Base-by-base conservation (phyloP, 2,113 vertebrate species). In the Phoxinus phoxinus region DNA sequence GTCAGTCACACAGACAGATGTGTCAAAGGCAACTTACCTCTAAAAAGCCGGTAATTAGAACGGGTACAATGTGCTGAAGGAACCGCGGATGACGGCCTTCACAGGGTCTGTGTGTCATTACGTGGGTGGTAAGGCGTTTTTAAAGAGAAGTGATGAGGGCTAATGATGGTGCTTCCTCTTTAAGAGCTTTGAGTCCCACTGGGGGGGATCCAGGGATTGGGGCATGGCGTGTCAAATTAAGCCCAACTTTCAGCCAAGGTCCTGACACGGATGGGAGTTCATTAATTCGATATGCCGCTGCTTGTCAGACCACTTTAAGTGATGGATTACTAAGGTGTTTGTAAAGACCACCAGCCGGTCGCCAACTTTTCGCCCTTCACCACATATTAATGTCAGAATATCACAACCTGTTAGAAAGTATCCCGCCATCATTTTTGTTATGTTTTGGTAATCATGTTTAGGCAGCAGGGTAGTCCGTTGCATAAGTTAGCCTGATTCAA, bases 131-230 rank as follows among this genome's bases (percentile, higher is more conserved):
- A 87, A 90, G 90, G 89, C 78, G 84, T 86, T 88, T 87, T 65
- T 73, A 78, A 87, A 86, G 85, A 91, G 88, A 90, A 88, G 67
- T 87, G 88, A 83, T 84, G 86, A 82, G 83, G 84, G 88, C 87
- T 93, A 94, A 94, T 92, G 91, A 93, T 92, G 90, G 93, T 92
- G 84, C 87, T 93, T 85, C 69, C 87, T 90, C 90, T 85, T 87
- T 85, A 67, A 85, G 84, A 87, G 82, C 89, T 88, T 88, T 85
- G 79, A 75, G 87, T 80, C 87, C 85, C 73, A 61, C 71, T 61
- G 67, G 86, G 48, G 61, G 61, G 56, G 83, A 84, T 86, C 35
- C 48, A 61, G 71, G 73, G 88, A 76, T 48, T 12, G 88, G 74
- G 73, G 37, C 87, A 51, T 82, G 76, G 56, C 44, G 15, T 19